phyloP scores from a whole-genome alignment of 2,888 invertebrate genomes.

The Drosophila quasianomalipes region DNA sequence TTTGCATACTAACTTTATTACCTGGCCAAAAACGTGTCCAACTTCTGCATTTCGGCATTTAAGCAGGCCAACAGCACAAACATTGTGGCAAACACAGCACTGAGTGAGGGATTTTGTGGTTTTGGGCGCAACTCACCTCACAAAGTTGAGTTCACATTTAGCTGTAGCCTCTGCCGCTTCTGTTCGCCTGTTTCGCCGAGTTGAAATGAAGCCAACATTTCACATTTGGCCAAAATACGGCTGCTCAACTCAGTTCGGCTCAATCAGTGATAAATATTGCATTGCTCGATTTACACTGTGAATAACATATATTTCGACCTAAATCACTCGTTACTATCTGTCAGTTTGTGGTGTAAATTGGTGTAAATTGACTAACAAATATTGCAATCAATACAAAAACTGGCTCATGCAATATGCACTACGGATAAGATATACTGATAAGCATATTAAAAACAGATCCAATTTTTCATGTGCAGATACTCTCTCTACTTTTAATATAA shows the following conservation, averaged over 20 bases:
- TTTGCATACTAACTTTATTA: slow-evolving; percentile 1
- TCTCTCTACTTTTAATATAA: too few species aligned
- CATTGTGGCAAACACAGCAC: background rate
- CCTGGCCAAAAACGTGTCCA: background rate
- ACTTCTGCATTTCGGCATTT: background rate
- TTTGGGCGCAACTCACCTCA: slow-evolving; percentile 13
- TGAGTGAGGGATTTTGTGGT: background rate
- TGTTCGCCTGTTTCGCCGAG: slow-evolving; percentile 11
- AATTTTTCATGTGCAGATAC: too few species aligned
- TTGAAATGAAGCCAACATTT: slow-evolving; percentile 5
- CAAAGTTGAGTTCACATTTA: slow-evolving; percentile 10
- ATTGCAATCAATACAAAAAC: too few species aligned
- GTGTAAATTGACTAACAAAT: too few species aligned
- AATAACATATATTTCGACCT: too few species aligned
- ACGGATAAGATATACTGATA: too few species aligned
- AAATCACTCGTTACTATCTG: too few species aligned
- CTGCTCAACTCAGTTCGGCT: background rate
- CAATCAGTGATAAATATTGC: background rate
- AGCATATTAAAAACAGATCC: too few species aligned
- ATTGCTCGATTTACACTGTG: background rate
- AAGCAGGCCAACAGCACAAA: background rate
- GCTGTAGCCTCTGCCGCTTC: slow-evolving; percentile 1
- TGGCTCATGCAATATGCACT: too few species aligned
- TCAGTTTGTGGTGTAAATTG: too few species aligned
- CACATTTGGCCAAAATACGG: background rate